Conservation (phyloP, 2,888 invertebrate species). For the Erebia aethiops region DNA sequence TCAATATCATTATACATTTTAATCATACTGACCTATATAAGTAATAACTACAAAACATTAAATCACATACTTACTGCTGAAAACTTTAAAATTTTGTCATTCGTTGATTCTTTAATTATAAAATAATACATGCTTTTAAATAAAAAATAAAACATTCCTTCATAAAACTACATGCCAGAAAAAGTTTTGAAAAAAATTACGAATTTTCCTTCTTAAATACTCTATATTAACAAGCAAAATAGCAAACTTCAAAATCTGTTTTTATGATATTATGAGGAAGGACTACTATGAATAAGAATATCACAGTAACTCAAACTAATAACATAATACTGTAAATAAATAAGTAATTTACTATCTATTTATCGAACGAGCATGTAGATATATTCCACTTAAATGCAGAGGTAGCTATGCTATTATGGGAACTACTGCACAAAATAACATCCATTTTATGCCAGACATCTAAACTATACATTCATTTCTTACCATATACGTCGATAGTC, state of each 20-base stretch:
- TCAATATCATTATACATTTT: background rate
- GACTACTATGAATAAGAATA: too few relatives aligned
- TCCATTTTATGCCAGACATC: slow-evolving; percentile 20
- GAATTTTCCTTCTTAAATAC: background rate
- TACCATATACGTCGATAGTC: slow-evolving; percentile 69
- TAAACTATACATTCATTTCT: slow-evolving; percentile 45
- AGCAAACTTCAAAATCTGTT: background rate
- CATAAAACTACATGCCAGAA: background rate
- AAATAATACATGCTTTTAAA: background rate
- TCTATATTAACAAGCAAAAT: background rate
- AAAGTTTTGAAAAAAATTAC: background rate
- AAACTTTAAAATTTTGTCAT: background rate
- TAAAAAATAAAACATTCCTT: background rate
- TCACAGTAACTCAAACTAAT: too few relatives aligned
- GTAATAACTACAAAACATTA: too few relatives aligned
- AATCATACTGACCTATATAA: too few relatives aligned
- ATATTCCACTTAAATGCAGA: background rate
- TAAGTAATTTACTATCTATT: too few relatives aligned
- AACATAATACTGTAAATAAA: too few relatives aligned
- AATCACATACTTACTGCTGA: background rate
- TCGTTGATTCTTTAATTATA: background rate
- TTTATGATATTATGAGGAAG: background rate
- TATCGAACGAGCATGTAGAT: too few relatives aligned
- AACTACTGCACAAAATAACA: slow-evolving; percentile 19
- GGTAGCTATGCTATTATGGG: background rate